A percentile compares a stretch with the other conserved stretches of the same genome.
Evolutionary conservation across 2,888 invertebrate species (phyloP).

Genomic region (Drosophila merina): DNA sequence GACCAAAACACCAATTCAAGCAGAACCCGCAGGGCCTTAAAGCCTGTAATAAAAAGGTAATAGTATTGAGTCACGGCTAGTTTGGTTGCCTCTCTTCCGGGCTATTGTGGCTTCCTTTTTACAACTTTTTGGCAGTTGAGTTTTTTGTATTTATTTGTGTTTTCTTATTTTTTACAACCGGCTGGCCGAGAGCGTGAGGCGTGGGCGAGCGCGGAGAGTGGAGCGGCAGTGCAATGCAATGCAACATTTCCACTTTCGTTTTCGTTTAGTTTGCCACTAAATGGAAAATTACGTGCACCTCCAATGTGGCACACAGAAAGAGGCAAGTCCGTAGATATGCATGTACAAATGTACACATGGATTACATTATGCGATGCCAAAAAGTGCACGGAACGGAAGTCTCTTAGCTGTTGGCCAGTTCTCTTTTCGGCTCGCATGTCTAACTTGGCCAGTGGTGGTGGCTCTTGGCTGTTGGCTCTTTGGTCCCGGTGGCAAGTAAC

Average conservation of each 20-base stretch:
- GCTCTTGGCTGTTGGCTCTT: slow-evolving; percentile 25
- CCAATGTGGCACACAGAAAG: slow-evolving; percentile 59
- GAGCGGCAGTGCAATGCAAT: slow-evolving; percentile 46
- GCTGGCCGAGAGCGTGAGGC: slow-evolving; percentile 38
- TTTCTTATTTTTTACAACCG: slow-evolving; percentile 22
- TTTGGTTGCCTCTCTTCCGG: slow-evolving; percentile 50
- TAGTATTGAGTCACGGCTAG: slow-evolving; percentile 36
- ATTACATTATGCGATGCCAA: slow-evolving; percentile 51
- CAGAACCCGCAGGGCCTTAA: slow-evolving; percentile 35
- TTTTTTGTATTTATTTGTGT: slow-evolving; percentile 9
- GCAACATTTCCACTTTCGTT: slow-evolving; percentile 78
- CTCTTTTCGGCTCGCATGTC: slow-evolving; percentile 16
- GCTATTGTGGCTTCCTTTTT: slow-evolving; percentile 38
- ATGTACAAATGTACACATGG: neutral
- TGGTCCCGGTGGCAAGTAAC: slow-evolving; percentile 29
- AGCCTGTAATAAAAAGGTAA: slow-evolving; percentile 40
- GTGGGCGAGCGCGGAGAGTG: slow-evolving; percentile 24
- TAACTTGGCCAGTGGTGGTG: slow-evolving; percentile 42
- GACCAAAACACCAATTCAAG: slow-evolving; percentile 19
- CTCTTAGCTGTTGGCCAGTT: slow-evolving; percentile 21
- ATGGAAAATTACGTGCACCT: slow-evolving; percentile 67
- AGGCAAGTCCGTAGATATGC: slow-evolving; percentile 2
- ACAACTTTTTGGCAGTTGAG: slow-evolving; percentile 33
- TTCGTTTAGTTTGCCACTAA: slow-evolving; percentile 54
- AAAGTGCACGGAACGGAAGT: slow-evolving; percentile 28